phyloP scores from a whole-genome alignment of 2,888 invertebrate genomes.

The Macrostomum cliftonense region DNA sequence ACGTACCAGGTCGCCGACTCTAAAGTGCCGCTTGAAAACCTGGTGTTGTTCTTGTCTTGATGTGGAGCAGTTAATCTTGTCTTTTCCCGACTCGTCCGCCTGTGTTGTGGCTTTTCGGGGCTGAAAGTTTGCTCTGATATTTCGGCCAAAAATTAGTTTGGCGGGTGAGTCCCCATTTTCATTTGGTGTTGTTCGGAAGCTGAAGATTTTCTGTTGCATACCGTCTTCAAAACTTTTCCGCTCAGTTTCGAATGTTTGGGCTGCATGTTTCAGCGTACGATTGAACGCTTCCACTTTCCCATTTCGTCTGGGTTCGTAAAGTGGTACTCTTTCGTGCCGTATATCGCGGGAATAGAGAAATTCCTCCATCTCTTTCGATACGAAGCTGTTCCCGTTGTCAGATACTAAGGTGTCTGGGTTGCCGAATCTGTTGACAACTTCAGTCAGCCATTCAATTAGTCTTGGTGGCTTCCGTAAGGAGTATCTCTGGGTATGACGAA shows the following conservation, averaged over 20 bases:
- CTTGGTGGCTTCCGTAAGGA: not conserved
- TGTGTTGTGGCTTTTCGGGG: not conserved
- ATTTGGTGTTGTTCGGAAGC: too few species aligned
- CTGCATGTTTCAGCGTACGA: not conserved
- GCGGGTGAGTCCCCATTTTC: not conserved
- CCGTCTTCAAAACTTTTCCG: not conserved
- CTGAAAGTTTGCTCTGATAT: not conserved
- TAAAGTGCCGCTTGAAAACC: not conserved
- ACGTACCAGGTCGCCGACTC: not conserved
- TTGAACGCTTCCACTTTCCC: slow-evolving; percentile 11
- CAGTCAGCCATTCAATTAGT: slow-evolving; percentile 1
- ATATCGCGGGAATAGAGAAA: slow-evolving; percentile 12
- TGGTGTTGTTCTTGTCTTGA: not conserved
- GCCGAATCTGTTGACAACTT: slow-evolving; percentile 15
- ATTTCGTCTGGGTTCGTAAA: slow-evolving; percentile 4
- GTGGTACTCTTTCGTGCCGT: slow-evolving; percentile 1
- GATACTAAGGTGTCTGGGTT: slow-evolving; percentile 17
- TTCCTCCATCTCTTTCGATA: slow-evolving; percentile 16
- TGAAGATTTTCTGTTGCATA: not conserved
- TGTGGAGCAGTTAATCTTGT: not conserved
- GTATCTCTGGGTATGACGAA: slow-evolving; percentile 1
- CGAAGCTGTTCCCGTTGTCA: slow-evolving; percentile 20
- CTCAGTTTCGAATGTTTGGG: not conserved
- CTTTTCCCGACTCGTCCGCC: not conserved
- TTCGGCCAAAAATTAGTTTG: not conserved